phyloP scores from a whole-genome alignment of 2,888 invertebrate genomes.

The Sericinus montela region DNA sequence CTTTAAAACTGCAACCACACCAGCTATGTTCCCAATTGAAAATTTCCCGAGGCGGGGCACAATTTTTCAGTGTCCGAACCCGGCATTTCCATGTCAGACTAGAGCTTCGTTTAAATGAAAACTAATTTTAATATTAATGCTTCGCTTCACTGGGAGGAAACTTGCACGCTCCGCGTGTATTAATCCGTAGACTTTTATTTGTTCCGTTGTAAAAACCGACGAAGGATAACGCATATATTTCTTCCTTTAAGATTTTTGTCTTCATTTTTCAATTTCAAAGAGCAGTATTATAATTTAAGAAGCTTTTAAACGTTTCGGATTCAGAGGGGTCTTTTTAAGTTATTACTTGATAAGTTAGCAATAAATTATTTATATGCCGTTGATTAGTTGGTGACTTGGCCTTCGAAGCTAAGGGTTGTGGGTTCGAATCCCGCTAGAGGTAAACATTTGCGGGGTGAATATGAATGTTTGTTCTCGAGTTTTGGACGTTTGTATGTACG shows the following conservation, averaged over 20 bases:
- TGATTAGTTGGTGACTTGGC: too few relatives aligned
- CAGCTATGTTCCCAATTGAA: constrained; percentile 33
- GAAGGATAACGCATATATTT: constrained; percentile 5
- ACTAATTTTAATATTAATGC: constrained; percentile 67
- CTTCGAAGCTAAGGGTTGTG: too few relatives aligned
- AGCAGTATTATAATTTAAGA: not conserved
- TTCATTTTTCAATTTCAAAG: not conserved
- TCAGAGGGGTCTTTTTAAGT: not conserved
- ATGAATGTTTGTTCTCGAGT: too few relatives aligned
- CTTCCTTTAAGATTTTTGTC: constrained; percentile 1
- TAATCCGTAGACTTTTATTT: constrained; percentile 12
- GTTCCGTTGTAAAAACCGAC: constrained; percentile 2
- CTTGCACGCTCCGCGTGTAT: constrained; percentile 16
- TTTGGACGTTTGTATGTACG: too few relatives aligned
- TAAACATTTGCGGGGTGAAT: too few relatives aligned
- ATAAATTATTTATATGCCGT: too few relatives aligned
- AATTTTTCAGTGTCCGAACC: constrained; percentile 59
- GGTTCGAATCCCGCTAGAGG: too few relatives aligned
- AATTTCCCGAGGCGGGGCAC: constrained; percentile 36
- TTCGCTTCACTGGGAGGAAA: constrained; percentile 26
- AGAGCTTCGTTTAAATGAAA: constrained; percentile 55
- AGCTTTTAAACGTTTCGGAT: not conserved
- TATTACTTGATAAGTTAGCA: not conserved
- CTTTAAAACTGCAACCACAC: constrained; percentile 13
- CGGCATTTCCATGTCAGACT: constrained; percentile 39